phyloP scores from a whole-genome alignment of 2,888 invertebrate genomes.

The Leistus spinibarbis region DNA sequence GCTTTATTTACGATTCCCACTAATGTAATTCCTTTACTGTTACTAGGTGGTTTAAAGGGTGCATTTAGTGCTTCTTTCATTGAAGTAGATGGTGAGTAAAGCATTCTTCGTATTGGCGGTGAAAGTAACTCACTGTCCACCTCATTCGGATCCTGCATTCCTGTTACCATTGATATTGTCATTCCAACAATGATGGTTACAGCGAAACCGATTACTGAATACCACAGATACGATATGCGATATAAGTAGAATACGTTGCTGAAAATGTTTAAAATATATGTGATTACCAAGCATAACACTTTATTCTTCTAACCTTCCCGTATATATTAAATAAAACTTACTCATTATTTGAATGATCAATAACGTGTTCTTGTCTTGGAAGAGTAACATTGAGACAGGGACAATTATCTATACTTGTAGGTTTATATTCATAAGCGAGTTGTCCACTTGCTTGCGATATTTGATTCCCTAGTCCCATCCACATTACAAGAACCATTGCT shows the following conservation, averaged over 20 bases:
- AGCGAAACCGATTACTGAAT: slow-evolving; percentile 79
- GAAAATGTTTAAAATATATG: slow-evolving; percentile 35
- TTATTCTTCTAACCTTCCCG: not conserved
- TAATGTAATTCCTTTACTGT: slow-evolving; percentile 42
- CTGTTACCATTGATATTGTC: slow-evolving; percentile 71
- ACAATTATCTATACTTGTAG: slow-evolving; percentile 63
- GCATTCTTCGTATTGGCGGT: slow-evolving; percentile 66
- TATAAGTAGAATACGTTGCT: slow-evolving; percentile 61
- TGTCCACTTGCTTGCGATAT: slow-evolving; percentile 60
- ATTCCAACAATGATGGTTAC: slow-evolving; percentile 76
- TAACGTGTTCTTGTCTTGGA: not conserved
- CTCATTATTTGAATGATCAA: slow-evolving; percentile 9
- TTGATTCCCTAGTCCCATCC: slow-evolving; percentile 73
- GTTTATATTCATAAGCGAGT: slow-evolving; percentile 56
- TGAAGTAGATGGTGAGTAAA: slow-evolving; percentile 60
- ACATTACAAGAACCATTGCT: slow-evolving; percentile 65
- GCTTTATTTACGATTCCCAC: slow-evolving; percentile 48
- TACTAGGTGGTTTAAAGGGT: slow-evolving; percentile 46
- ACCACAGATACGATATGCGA: slow-evolving; percentile 89
- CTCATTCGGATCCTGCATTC: slow-evolving; percentile 65
- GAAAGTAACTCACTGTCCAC: slow-evolving; percentile 72
- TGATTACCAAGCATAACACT: not conserved
- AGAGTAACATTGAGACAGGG: slow-evolving; percentile 55
- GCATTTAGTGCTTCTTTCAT: slow-evolving; percentile 56
- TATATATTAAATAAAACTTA: slow-evolving; percentile 2